These are phyloP conservation scores for Bombyx huttoni DNA, from an alignment of 2,888 invertebrate genomes.

Conservation along the genomic window DNA sequence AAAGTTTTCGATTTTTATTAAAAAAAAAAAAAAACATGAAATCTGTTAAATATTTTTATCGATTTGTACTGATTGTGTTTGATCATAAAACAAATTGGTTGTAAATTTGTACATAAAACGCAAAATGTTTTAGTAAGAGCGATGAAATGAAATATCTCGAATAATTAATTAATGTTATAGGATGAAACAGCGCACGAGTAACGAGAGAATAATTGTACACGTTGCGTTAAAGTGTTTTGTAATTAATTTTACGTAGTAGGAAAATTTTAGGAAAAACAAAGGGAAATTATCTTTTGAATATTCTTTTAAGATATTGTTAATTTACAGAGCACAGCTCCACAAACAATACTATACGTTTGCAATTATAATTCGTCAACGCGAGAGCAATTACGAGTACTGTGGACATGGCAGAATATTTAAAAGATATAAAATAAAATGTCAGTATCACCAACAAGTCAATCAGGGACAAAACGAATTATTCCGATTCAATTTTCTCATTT, in stretches of 20 bases:
- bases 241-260: not conserved
- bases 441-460: not conserved
- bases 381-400: too few relatives aligned
- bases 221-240: not conserved
- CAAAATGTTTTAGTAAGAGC: not conserved
- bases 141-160: not conserved
- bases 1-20: too few relatives aligned
- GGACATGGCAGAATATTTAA: too few relatives aligned
- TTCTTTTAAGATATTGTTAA: too few relatives aligned
- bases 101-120: not conserved
- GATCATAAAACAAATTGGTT: not conserved
- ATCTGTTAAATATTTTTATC: not conserved
- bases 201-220: not conserved
- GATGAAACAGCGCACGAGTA: not conserved
- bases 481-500: slow-evolving; percentile 2
- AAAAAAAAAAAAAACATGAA: too few relatives aligned
- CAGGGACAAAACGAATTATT: not conserved
- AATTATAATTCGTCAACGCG: too few relatives aligned
- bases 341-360: too few relatives aligned
- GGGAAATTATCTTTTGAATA: too few relatives aligned
- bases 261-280: not conserved
- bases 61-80: not conserved
- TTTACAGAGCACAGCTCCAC: too few relatives aligned
- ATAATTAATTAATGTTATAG: not conserved
- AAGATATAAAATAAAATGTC: not conserved